These are phyloP conservation scores for Drosophila greeni DNA, from an alignment of 2,888 invertebrate species.

Conservation along the genomic window DNA sequence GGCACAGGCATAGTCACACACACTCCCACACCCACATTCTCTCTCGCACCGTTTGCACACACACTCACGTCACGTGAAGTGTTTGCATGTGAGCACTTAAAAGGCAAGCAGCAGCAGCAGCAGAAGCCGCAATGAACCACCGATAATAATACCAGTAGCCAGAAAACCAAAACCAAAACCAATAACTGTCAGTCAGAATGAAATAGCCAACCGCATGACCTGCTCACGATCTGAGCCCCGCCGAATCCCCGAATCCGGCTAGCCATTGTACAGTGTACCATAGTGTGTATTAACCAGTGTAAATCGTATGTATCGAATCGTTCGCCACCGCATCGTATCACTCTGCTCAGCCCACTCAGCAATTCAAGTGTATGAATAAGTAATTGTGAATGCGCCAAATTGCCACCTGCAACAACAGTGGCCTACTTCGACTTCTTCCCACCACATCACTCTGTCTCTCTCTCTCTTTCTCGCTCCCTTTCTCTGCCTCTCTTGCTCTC, in stretches of 20 bases:
- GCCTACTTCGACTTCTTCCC: constrained; percentile 44
- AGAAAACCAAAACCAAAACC: constrained; percentile 32
- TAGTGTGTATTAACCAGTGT: constrained; percentile 21
- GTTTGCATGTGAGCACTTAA: constrained; percentile 71
- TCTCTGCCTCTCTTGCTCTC: constrained; percentile 7
- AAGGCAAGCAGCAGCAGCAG: constrained; percentile 40
- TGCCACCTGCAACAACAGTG: constrained; percentile 50
- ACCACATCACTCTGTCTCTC: constrained; percentile 24
- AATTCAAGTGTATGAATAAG: constrained; percentile 40
- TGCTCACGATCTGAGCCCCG: constrained; percentile 41
- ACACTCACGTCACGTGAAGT: constrained; percentile 48
- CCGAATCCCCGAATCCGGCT: constrained; percentile 14
- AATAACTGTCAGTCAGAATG: constrained; percentile 51
- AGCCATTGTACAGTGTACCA: constrained; percentile 36
- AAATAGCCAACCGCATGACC: constrained; percentile 58
- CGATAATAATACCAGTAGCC: constrained; percentile 28
- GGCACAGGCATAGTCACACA: constrained; percentile 21
- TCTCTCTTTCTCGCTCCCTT: constrained; percentile 9
- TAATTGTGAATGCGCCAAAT: constrained; percentile 56
- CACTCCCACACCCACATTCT: constrained; percentile 28
- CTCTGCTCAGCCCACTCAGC: constrained; percentile 21
- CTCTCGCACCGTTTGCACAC: constrained; percentile 28
- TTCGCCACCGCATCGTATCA: constrained; percentile 33
- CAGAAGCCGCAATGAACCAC: constrained; percentile 8
- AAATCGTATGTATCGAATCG: constrained; percentile 37